Conservation (phyloP, 2,113 vertebrate species). For the Athene cunicularia region DNA sequence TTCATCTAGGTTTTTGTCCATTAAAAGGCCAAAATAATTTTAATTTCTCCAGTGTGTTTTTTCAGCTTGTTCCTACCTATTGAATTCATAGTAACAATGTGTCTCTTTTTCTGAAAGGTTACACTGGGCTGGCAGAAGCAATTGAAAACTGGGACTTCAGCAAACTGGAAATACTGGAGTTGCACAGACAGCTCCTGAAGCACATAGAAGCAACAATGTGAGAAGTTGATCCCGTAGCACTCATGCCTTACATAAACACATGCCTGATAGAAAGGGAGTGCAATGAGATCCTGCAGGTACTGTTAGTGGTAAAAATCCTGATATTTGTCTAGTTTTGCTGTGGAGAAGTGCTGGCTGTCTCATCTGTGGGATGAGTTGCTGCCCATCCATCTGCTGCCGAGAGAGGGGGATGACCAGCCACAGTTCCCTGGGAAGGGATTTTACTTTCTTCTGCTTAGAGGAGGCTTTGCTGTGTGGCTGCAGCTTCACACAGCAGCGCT, state of each 20-base stretch:
- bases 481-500: background rate
- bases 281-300: conserved; percentile 27
- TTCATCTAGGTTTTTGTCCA: background rate
- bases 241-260: conserved; percentile 2
- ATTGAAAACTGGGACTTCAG: conserved; percentile 55
- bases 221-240: background rate
- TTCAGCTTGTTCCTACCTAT: background rate
- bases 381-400: no score
- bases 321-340: background rate
- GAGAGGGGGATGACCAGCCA: background rate
- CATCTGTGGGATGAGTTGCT: background rate
- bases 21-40: background rate
- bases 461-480: background rate
- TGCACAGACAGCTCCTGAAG: conserved; percentile 20
- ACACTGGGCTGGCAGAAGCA: conserved; percentile 32
- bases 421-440: background rate
- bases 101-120: background rate
- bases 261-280: conserved; percentile 40
- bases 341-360: background rate
- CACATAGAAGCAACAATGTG: conserved; percentile 37
- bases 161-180: conserved; percentile 32
- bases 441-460: background rate
- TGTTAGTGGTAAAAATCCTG: background rate
- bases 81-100: background rate
- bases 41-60: background rate